Evolutionary conservation across 2,113 vertebrate species (phyloP), one percentile per base, ranked within the genome.

Genomic region (Mesembrinibis cayennensis): DNA sequence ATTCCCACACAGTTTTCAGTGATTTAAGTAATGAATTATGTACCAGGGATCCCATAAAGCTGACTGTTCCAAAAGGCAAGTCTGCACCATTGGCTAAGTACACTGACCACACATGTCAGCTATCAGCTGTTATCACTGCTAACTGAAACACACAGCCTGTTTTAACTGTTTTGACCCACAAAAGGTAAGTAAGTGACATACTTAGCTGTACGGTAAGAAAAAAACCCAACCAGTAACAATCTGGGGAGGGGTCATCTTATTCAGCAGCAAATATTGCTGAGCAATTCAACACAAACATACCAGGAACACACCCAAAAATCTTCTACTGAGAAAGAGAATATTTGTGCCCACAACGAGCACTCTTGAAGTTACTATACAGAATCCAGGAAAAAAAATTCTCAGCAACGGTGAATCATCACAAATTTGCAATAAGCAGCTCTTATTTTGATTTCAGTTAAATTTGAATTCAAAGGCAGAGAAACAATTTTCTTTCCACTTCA

Each of bases 311-410:
- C 9, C 22, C 56, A 23, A 56, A 87, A 29, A 62, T 19, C 26
- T 45, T 89, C 73, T 95, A 87, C 94, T 94, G 81, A 95, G 83
- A 94, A 94, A 93, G 38, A 90, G 58, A 77, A 1, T 58, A 84
- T 65, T 76, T 92, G 61, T 56, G 38, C 49, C 66, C 66, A 53
- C 62, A 87, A 72, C 0, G 6, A 94, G 27, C 17, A 82, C 17
- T 93, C 78, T 77, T 74, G 87, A 97, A 82, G 89, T 91, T 93
- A 94, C 83, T 94, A 65, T 42, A 55, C n/a, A 87, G 81, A 87
- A 95, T 92, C 74, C 77, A 94, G 38, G 70, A 97, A 96, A 95
- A 97, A 97, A 91, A 95, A 89, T 95, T 96, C 91, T 96, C 83
- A 97, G 87, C 66, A 95, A 38, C 0, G 45, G 67, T 91, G 91